phyloP scores from a whole-genome alignment of 2,113 vertebrate genomes.

The Malurus elegans region DNA sequence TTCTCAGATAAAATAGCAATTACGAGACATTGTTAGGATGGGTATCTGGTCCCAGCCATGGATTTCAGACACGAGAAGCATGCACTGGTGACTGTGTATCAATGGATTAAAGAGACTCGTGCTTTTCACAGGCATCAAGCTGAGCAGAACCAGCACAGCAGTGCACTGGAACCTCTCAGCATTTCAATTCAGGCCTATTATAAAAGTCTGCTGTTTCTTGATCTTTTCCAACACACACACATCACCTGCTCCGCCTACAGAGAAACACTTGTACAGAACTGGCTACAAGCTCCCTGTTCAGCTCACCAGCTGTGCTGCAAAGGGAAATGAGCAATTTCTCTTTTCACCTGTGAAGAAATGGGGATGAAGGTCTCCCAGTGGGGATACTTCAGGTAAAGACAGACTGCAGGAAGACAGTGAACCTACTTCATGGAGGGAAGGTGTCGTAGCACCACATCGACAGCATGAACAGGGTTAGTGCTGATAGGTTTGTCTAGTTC shows the following conservation, averaged over 20 bases:
- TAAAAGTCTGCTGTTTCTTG: not conserved
- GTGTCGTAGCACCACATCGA: constrained; percentile 97
- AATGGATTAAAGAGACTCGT: not conserved
- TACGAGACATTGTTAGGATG: not conserved
- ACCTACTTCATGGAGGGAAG: constrained; percentile 99
- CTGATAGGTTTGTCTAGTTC: constrained; percentile 99
- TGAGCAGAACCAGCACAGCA: not conserved
- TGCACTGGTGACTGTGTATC: not conserved
- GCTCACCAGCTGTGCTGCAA: not conserved
- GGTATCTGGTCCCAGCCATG: not conserved
- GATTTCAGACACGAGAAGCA: not conserved
- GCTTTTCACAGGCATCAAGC: not conserved
- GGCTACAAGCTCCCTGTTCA: not conserved
- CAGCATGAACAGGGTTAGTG: constrained; percentile 98
- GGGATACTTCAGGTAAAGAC: constrained; percentile 23
- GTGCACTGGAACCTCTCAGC: not conserved
- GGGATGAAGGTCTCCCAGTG: constrained; percentile 1
- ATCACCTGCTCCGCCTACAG: not conserved
- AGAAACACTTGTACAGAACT: not conserved
- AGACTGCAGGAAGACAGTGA: constrained; percentile 50
- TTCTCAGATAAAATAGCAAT: not conserved
- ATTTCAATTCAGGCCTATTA: not conserved
- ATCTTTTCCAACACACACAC: not conserved
- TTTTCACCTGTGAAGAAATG: constrained; percentile 8
- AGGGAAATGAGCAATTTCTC: not conserved